Conservation (phyloP, 1,140 invertebrate genomes). For the Bombus superbus region DNA sequence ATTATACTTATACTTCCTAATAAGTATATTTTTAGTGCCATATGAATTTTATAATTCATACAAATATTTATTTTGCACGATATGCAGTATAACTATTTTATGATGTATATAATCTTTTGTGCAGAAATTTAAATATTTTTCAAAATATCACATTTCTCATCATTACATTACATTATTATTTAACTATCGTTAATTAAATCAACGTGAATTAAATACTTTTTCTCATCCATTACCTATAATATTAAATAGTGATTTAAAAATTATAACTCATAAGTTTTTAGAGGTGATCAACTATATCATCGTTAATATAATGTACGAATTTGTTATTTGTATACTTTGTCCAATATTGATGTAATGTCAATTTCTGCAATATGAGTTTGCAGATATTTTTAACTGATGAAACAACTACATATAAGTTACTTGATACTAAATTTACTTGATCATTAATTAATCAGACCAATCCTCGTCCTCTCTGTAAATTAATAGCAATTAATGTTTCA, state of each 20-base stretch:
- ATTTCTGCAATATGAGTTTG: constrained; percentile 27
- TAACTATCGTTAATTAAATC: constrained; percentile 1
- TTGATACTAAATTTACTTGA: constrained; percentile 37
- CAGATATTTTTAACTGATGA: constrained; percentile 16
- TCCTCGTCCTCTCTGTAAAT: constrained; percentile 71
- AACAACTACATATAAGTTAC: constrained; percentile 34
- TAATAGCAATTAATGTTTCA: constrained; percentile 58
- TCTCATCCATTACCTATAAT: not conserved
- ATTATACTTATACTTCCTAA: not conserved
- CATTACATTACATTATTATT: not conserved
- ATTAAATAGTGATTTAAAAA: constrained; percentile 7
- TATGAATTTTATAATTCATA: constrained; percentile 13
- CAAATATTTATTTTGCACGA: constrained; percentile 16
- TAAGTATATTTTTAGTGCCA: constrained; percentile 24
- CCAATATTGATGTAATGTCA: constrained; percentile 2
- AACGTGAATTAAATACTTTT: constrained; percentile 12
- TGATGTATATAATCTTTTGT: constrained; percentile 24
- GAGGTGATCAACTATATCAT: not conserved
- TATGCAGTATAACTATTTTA: constrained; percentile 1
- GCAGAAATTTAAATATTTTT: constrained; percentile 27
- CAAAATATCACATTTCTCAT: constrained; percentile 25
- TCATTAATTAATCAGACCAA: constrained; percentile 69
- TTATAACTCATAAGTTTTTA: not conserved
- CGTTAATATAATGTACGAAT: constrained; percentile 33
- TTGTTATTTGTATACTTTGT: constrained; percentile 21